phyloP scores from a whole-genome alignment of 2,113 vertebrate genomes.

The Mormoops blainvillei region DNA sequence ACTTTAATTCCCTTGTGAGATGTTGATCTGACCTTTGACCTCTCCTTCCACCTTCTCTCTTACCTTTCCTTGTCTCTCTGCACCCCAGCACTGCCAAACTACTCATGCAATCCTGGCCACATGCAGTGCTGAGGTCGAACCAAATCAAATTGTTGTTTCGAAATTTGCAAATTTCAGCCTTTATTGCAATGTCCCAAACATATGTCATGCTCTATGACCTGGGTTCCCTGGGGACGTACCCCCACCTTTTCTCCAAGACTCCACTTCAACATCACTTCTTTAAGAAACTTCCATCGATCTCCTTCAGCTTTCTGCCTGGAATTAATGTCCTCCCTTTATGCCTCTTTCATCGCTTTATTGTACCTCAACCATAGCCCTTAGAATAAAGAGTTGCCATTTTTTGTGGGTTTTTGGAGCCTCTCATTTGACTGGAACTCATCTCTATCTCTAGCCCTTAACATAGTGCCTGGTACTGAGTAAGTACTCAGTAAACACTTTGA shows the following conservation, averaged over 20 bases:
- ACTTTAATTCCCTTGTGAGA: neutral
- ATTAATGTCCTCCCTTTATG: neutral
- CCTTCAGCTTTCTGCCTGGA: fast-evolving
- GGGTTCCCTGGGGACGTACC: neutral
- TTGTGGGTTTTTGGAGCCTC: neutral
- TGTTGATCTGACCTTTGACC: neutral
- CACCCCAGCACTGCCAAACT: neutral
- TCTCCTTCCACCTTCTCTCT: neutral
- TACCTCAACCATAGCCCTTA: neutral
- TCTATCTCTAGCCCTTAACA: neutral
- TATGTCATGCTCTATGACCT: neutral
- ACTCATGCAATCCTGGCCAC: neutral
- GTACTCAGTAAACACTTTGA: neutral
- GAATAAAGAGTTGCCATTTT: neutral
- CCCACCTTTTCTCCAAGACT: neutral
- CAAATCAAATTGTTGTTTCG: neutral
- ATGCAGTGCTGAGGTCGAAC: neutral
- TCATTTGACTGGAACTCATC: neutral
- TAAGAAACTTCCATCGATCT: neutral
- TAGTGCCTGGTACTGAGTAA: neutral
- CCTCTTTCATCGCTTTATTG: neutral
- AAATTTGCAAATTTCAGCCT: neutral
- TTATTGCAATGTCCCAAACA: neutral
- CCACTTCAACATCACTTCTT: neutral
- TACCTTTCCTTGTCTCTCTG: neutral